These are phyloP conservation scores for Pachyuromys duprasi DNA, from an alignment of 2,797 vertebrate species.

Conservation along the genomic window DNA sequence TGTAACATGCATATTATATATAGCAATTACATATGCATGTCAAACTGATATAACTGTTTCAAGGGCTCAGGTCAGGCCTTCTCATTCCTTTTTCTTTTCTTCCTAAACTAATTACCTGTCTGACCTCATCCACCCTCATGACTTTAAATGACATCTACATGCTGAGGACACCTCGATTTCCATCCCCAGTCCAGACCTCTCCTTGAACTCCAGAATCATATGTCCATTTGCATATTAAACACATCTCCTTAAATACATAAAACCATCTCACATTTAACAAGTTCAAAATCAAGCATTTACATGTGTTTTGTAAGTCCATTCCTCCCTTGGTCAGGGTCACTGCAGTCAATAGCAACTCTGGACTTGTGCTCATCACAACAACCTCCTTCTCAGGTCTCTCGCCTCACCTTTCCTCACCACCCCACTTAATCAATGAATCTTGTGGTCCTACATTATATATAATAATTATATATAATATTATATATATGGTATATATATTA, in stretches of 20 bases:
- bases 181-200: not conserved
- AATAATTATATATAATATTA: too few species aligned
- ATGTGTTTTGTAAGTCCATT: not conserved
- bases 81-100: not conserved
- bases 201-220: not conserved
- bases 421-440: not conserved
- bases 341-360: not conserved
- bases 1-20: not conserved
- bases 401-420: not conserved
- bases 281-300: not conserved
- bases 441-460: not conserved
- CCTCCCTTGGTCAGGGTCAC: not conserved
- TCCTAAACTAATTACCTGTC: not conserved
- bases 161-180: not conserved
- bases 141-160: not conserved
- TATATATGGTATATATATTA: too few species aligned
- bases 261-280: not conserved
- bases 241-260: not conserved
- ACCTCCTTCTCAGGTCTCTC: not conserved
- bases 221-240: not conserved
- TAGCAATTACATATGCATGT: not conserved
- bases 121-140: not conserved
- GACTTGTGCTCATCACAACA: not conserved
- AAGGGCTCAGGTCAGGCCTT: not conserved
- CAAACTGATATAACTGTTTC: not conserved